Conservation (phyloP, 2,113 vertebrate species). For the Recurvirostra avosetta region DNA sequence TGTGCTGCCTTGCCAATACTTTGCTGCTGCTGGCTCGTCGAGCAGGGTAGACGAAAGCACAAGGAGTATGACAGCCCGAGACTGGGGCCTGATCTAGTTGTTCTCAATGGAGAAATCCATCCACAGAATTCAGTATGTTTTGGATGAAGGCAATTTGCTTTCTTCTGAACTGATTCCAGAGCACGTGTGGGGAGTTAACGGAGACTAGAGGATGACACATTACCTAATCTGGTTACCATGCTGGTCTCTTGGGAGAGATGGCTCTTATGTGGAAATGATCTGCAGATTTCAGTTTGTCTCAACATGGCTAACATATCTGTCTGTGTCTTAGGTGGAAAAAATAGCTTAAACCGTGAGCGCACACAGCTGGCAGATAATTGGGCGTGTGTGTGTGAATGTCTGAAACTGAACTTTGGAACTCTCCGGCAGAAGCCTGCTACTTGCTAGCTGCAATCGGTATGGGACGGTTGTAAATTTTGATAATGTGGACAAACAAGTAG, state of each 20-base stretch:
- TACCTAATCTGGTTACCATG: background rate
- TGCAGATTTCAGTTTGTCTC: background rate
- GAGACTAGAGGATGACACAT: conserved; percentile 6
- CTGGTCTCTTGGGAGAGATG: background rate
- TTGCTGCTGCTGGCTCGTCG: background rate
- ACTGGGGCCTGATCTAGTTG: background rate
- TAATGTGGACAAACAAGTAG: background rate
- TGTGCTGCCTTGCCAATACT: background rate
- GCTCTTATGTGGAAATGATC: background rate
- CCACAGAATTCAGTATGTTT: background rate
- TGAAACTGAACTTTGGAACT: conserved; percentile 1
- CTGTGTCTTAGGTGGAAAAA: background rate
- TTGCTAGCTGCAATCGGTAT: background rate
- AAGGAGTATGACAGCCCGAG: background rate
- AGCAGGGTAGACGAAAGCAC: background rate
- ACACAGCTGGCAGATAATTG: background rate
- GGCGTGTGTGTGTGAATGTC: background rate
- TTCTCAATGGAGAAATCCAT: background rate
- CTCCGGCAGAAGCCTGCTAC: background rate
- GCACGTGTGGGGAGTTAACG: background rate
- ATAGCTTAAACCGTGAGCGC: background rate
- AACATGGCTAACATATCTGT: background rate
- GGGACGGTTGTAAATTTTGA: background rate
- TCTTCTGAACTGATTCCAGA: conserved; percentile 15
- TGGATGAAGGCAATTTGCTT: background rate